Evolutionary conservation across 2,797 vertebrate species (phyloP).

Genomic region (Bufotes viridis): DNA sequence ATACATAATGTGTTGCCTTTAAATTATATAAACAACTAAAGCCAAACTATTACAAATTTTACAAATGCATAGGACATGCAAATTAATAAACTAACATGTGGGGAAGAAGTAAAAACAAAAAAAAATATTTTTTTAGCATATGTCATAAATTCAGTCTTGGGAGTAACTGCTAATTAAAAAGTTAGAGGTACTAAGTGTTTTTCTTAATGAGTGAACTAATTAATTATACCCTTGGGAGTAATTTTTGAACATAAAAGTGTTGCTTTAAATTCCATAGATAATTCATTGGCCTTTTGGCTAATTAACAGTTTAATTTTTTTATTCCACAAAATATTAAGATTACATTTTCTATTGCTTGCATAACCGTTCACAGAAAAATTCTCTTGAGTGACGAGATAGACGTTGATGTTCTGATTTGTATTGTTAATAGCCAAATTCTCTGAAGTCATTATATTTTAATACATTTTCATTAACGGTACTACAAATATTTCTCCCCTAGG

Average conservation of each 20-base stretch:
- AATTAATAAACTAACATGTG: neutral
- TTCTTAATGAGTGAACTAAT: slow-evolving; percentile 40
- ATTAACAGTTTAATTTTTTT: slow-evolving; percentile 39
- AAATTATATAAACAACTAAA: neutral
- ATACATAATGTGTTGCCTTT: neutral
- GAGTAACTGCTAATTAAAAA: slow-evolving; percentile 53
- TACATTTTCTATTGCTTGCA: slow-evolving; percentile 15
- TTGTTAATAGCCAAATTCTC: slow-evolving; percentile 43
- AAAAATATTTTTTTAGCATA: slow-evolving; percentile 28
- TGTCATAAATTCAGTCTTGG: neutral
- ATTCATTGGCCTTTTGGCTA: slow-evolving; percentile 48
- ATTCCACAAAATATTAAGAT: slow-evolving; percentile 26
- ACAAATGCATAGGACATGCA: neutral
- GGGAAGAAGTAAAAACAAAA: neutral
- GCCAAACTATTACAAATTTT: neutral
- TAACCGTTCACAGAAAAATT: slow-evolving; percentile 22
- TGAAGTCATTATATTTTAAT: slow-evolving; percentile 43
- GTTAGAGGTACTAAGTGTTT: slow-evolving; percentile 36
- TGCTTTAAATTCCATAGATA: slow-evolving; percentile 48
- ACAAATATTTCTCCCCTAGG: slow-evolving; percentile 28
- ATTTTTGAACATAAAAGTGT: slow-evolving; percentile 29
- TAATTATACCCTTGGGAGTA: slow-evolving; percentile 37
- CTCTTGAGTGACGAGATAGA: slow-evolving; percentile 31
- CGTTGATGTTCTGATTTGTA: slow-evolving; percentile 29
- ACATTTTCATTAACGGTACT: slow-evolving; percentile 36